A percentile compares a stretch with the other conserved stretches of the same genome.
phyloP scores from a whole-genome alignment of 2,113 vertebrate species.

The Eulemur macaco region DNA sequence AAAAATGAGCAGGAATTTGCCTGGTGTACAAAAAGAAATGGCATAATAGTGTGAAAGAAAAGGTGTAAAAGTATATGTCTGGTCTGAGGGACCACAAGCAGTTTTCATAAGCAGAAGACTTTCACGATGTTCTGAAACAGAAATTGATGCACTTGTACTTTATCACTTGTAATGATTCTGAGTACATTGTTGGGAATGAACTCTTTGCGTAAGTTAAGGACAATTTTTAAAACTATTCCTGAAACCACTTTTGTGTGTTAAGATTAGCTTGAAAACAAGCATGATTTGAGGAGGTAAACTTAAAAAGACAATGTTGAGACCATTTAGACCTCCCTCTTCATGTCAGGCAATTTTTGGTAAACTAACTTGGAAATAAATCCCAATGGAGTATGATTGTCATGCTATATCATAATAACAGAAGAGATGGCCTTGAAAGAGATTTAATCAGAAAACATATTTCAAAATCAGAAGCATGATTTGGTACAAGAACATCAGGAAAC shows the following conservation, averaged over 20 bases:
- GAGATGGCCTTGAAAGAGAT: slow-evolving; percentile 40
- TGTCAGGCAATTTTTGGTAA: not conserved
- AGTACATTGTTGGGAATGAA: not conserved
- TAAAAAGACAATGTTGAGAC: slow-evolving; percentile 12
- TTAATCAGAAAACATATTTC: slow-evolving; percentile 64
- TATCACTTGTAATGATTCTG: not conserved
- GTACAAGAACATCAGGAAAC: slow-evolving; percentile 26
- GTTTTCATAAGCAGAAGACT: not conserved
- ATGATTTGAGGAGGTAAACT: not conserved
- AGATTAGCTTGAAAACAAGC: slow-evolving; percentile 31
- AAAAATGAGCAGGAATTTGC: not conserved
- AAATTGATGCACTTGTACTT: not conserved
- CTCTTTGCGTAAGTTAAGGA: not conserved
- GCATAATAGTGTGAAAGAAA: not conserved
- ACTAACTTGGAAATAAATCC: slow-evolving; percentile 54
- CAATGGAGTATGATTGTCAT: slow-evolving; percentile 24
- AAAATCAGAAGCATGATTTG: slow-evolving; percentile 49
- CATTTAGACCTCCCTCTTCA: not conserved
- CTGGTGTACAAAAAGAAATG: not conserved
- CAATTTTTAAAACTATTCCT: not conserved
- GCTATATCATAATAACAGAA: not conserved
- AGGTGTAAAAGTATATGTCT: not conserved
- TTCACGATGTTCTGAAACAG: not conserved
- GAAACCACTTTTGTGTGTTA: not conserved
- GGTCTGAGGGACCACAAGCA: not conserved